These are phyloP conservation scores for Ochlodes sylvanus DNA, from an alignment of 2,888 invertebrate species.

Conservation along the genomic window DNA sequence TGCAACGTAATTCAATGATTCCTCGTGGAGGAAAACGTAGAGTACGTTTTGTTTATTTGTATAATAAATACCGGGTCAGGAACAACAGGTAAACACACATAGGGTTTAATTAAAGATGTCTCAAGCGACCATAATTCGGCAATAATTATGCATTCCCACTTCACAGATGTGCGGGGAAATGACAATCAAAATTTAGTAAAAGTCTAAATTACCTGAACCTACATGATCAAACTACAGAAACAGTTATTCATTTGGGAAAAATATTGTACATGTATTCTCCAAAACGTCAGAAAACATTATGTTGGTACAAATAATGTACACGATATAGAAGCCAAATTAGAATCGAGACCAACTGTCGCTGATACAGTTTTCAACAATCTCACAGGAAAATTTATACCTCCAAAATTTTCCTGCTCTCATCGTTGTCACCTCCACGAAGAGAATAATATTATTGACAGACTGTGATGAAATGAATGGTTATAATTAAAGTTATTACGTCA, in stretches of 20 bases:
- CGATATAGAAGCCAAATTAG: too few relatives aligned
- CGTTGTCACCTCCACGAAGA: conserved; percentile 22
- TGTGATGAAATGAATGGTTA: conserved; percentile 20
- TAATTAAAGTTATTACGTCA: conserved; percentile 34
- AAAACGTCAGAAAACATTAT: too few relatives aligned
- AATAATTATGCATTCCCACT: not conserved
- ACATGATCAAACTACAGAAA: too few relatives aligned
- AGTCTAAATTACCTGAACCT: too few relatives aligned
- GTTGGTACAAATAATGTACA: too few relatives aligned
- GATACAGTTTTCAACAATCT: not conserved
- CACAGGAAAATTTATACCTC: conserved; percentile 2
- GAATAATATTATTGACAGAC: conserved; percentile 33
- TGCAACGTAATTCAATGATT: conserved; percentile 3
- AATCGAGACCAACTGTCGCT: not conserved
- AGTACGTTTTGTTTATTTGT: conserved; percentile 18
- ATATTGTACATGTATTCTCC: too few relatives aligned
- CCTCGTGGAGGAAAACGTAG: conserved; percentile 18
- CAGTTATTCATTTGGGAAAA: too few relatives aligned
- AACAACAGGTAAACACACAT: conserved; percentile 9
- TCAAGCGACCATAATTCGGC: conserved; percentile 3
- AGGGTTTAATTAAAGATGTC: conserved; percentile 8
- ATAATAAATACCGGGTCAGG: conserved; percentile 10
- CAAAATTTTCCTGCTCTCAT: conserved; percentile 19
- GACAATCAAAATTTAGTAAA: too few relatives aligned
- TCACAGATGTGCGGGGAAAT: not conserved